Evolutionary conservation across 2,113 vertebrate species (phyloP).

Genomic region (Laticauda colubrina): DNA sequence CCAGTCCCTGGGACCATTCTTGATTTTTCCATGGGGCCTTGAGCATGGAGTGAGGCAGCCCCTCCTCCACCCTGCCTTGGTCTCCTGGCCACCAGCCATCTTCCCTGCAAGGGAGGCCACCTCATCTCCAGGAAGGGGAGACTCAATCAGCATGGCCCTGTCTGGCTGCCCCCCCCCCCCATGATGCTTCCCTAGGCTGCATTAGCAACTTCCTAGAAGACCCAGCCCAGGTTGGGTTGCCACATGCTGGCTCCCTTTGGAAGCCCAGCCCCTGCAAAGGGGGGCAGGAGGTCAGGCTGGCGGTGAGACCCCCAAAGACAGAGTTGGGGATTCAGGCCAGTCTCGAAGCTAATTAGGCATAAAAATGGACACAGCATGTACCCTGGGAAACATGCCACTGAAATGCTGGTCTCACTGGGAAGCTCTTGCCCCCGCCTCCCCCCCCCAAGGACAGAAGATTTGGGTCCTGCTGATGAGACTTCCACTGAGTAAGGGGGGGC

Average conservation of each 20-base stretch:
- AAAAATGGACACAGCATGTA: neutral
- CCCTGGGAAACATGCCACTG: neutral
- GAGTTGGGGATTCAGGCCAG: neutral
- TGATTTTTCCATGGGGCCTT: neutral
- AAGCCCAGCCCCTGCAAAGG: neutral
- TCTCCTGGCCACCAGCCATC: neutral
- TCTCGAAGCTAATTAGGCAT: neutral
- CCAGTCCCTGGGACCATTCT: neutral
- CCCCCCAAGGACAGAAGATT: neutral
- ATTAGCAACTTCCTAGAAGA: neutral
- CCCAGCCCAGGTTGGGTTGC: neutral
- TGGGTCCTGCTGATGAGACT: neutral
- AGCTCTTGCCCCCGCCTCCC: too few relatives aligned
- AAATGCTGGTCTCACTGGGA: neutral
- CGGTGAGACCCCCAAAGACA: neutral
- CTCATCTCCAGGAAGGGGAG: neutral
- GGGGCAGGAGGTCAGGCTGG: neutral
- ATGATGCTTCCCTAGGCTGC: neutral
- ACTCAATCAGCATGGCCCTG: neutral
- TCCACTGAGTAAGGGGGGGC: neutral
- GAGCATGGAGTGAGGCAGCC: too few relatives aligned
- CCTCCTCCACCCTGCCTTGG: neutral
- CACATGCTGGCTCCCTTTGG: neutral
- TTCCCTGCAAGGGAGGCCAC: neutral
- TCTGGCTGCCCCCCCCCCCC: neutral